Conservation (phyloP, 2,113 vertebrate species). For the Passerina amoena region DNA sequence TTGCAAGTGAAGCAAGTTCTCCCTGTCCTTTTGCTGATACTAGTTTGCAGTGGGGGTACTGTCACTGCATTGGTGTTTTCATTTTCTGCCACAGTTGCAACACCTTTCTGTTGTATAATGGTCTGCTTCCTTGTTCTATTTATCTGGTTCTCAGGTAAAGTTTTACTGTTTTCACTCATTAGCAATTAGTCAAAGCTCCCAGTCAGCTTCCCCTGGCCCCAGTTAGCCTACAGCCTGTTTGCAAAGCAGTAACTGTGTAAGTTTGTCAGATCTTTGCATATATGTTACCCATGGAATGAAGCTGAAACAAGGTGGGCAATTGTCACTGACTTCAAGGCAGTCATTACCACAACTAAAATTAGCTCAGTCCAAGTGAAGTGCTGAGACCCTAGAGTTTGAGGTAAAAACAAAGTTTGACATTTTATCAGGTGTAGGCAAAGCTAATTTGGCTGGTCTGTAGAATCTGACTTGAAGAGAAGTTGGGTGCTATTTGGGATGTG, state of each 20-base stretch:
- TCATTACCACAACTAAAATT: neutral
- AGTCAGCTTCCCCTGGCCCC: neutral
- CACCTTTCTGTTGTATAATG: neutral
- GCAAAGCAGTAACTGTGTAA: neutral
- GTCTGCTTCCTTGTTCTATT: neutral
- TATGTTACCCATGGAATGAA: neutral
- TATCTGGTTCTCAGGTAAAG: neutral
- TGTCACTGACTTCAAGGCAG: neutral
- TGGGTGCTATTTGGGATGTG: neutral
- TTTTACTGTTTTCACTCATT: neutral
- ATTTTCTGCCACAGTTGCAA: neutral
- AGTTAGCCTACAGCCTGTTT: rapidly evolving
- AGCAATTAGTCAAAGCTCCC: neutral
- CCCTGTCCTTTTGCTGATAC: neutral
- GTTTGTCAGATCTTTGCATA: neutral
- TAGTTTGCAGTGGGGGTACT: neutral
- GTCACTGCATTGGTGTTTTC: neutral
- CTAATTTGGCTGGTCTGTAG: neutral
- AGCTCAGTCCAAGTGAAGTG: neutral
- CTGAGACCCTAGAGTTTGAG: neutral
- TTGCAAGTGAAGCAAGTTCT: neutral
- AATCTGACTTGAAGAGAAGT: neutral
- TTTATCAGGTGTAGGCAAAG: neutral
- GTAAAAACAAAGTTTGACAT: neutral
- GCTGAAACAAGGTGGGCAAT: neutral